Percentiles rank a stretch among this genome's conserved stretches.
These are phyloP conservation scores for Euglossa dilemma DNA, from an alignment of 1,140 invertebrate species.

Conservation along the genomic window DNA sequence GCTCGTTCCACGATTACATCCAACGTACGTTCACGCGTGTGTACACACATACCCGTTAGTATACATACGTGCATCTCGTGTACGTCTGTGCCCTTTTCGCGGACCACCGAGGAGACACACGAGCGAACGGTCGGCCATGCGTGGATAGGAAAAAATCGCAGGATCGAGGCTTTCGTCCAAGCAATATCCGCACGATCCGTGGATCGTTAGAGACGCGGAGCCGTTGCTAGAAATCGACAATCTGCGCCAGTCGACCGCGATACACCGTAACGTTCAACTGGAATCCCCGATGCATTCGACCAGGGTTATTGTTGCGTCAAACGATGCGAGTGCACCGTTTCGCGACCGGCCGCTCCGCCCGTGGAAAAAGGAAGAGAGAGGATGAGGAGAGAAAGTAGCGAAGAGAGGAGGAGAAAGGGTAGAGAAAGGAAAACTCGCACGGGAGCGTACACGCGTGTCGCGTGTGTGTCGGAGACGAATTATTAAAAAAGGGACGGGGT, in stretches of 20 bases:
- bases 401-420: not conserved
- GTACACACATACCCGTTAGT: too few species aligned
- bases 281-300: constrained; percentile 2
- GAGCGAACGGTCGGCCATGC: not conserved
- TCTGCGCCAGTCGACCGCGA: constrained; percentile 25
- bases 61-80: too few species aligned
- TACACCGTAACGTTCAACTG: not conserved
- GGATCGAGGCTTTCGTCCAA: not conserved
- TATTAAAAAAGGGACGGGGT: constrained; percentile 17
- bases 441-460: not conserved
- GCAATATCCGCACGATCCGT: constrained; percentile 16
- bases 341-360: not conserved
- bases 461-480: not conserved
- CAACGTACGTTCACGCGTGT: too few species aligned
- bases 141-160: not conserved
- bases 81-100: too few species aligned
- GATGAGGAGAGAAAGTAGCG: not conserved
- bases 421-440: not conserved
- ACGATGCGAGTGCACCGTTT: constrained; percentile 5
- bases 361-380: not conserved
- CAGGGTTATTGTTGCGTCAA: constrained; percentile 35
- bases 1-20: not conserved
- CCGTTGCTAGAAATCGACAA: constrained; percentile 1
- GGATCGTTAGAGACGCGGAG: not conserved
- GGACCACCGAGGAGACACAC: too few species aligned